These are phyloP conservation scores for Aromia moschata DNA, from an alignment of 2,888 invertebrate genomes.

Conservation along the genomic window DNA sequence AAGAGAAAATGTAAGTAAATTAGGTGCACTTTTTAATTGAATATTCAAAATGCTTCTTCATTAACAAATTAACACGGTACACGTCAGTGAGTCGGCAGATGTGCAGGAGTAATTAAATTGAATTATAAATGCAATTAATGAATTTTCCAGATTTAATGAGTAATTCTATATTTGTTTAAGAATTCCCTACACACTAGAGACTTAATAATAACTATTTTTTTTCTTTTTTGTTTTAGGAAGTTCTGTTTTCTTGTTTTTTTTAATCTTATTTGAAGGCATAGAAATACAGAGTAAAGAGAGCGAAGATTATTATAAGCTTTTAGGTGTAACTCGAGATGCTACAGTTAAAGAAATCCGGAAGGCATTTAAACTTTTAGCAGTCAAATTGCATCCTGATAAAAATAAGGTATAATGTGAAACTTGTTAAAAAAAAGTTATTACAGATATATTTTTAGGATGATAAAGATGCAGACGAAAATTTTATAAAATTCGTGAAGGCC, in stretches of 20 bases:
- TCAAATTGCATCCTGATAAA: conserved; percentile 79
- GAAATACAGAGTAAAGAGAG: not conserved
- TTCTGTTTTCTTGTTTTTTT: not conserved
- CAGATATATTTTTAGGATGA: conserved; percentile 69
- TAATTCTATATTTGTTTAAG: too few relatives aligned
- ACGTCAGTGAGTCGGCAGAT: not conserved
- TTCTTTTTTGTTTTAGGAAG: conserved; percentile 8
- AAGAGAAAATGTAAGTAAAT: conserved; percentile 13
- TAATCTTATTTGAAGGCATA: not conserved
- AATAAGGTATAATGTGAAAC: conserved; percentile 60
- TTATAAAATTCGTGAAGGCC: conserved; percentile 81
- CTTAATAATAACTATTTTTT: too few relatives aligned
- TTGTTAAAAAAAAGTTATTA: not conserved
- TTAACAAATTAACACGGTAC: too few relatives aligned
- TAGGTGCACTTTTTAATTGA: not conserved
- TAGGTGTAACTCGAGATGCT: conserved; percentile 70
- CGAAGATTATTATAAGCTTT: conserved; percentile 56
- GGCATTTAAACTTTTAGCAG: conserved; percentile 77
- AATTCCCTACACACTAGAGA: too few relatives aligned
- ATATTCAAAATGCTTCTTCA: too few relatives aligned
- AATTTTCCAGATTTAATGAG: too few relatives aligned
- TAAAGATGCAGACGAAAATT: conserved; percentile 77
- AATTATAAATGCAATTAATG: too few relatives aligned
- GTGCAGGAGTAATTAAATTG: not conserved
- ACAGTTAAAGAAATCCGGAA: conserved; percentile 74